phyloP scores from a whole-genome alignment of 2,888 invertebrate species.

The Lithophane ornitopus region DNA sequence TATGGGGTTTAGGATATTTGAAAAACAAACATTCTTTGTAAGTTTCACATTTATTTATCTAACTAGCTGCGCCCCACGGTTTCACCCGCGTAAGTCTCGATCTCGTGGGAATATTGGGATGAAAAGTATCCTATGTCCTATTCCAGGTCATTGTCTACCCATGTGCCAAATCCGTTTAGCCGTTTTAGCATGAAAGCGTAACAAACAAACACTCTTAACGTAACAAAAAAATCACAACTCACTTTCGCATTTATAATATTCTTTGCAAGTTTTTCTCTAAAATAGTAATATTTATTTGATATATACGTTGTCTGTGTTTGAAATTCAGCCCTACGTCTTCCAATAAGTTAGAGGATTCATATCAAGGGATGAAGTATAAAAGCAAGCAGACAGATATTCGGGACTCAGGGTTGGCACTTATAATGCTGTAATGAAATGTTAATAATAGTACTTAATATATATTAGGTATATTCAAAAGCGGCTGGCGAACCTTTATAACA shows the following conservation, averaged over 20 bases:
- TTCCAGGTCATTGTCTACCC: too few species aligned
- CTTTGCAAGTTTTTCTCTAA: neutral
- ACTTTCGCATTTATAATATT: too few species aligned
- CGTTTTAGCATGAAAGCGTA: too few species aligned
- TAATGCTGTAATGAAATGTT: neutral
- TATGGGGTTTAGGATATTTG: neutral
- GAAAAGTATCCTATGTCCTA: too few species aligned
- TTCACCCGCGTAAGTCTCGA: too few species aligned
- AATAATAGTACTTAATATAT: neutral
- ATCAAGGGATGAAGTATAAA: constrained; percentile 71
- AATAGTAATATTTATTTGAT: constrained; percentile 16
- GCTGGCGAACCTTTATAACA: neutral
- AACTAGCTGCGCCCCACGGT: too few species aligned
- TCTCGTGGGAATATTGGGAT: too few species aligned
- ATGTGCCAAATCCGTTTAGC: too few species aligned
- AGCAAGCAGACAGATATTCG: constrained; percentile 73
- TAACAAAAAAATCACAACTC: too few species aligned
- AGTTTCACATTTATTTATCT: neutral
- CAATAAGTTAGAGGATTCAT: constrained; percentile 76
- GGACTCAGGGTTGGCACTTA: constrained; percentile 64
- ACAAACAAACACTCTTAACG: too few species aligned
- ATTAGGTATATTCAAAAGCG: neutral
- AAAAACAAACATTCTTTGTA: neutral
- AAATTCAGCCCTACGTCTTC: constrained; percentile 70
- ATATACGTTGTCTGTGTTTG: constrained; percentile 62